These are phyloP conservation scores for Sisyra nigra DNA, from an alignment of 2,888 invertebrate genomes.

Conservation along the genomic window DNA sequence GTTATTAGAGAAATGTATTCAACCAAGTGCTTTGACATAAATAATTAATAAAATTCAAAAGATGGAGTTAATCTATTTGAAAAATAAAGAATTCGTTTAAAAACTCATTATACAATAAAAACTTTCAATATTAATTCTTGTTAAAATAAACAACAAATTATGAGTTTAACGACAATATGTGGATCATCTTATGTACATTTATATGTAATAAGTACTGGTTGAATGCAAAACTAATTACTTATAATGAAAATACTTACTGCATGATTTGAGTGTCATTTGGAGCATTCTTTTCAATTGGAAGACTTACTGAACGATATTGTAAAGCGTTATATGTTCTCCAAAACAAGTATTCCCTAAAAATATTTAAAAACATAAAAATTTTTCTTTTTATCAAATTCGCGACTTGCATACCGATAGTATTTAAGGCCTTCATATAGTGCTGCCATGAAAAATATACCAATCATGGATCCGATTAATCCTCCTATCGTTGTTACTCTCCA, in stretches of 20 bases:
- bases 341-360: constrained; percentile 58
- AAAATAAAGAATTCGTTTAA: too few relatives aligned
- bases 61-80: too few relatives aligned
- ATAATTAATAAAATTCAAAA: too few relatives aligned
- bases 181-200: too few relatives aligned
- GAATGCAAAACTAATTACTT: too few relatives aligned
- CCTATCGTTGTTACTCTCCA: constrained; percentile 62
- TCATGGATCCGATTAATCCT: constrained; percentile 76
- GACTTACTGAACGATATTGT: constrained; percentile 72
- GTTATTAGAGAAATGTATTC: too few relatives aligned
- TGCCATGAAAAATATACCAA: constrained; percentile 83
- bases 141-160: too few relatives aligned
- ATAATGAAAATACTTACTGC: constrained; percentile 54
- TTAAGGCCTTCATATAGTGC: constrained; percentile 92
- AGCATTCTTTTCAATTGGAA: constrained; percentile 50
- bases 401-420: constrained; percentile 43
- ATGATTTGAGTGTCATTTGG: constrained; percentile 55
- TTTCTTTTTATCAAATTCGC: background rate
- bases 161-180: too few relatives aligned
- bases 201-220: too few relatives aligned
- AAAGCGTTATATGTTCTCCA: constrained; percentile 77
- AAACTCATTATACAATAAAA: too few relatives aligned
- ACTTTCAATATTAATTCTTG: too few relatives aligned
- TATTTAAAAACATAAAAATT: constrained; percentile 10
- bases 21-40: too few relatives aligned